phyloP scores from a whole-genome alignment of 2,888 invertebrate genomes.

The Trichogramma evanescens region DNA sequence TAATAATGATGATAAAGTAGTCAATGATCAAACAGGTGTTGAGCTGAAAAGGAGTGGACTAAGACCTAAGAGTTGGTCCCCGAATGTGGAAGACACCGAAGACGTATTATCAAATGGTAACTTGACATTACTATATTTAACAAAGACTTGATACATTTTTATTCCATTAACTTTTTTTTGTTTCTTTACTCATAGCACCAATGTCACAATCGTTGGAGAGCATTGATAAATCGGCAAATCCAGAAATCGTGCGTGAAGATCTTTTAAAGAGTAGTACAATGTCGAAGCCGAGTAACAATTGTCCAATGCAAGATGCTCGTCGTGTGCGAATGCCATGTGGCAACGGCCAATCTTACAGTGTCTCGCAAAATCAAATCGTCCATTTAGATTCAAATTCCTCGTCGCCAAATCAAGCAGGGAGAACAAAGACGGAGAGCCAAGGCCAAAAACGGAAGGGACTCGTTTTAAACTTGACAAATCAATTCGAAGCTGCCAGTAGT shows the following conservation, averaged over 20 bases:
- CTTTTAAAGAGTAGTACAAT: constrained; percentile 36
- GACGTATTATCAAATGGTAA: constrained; percentile 51
- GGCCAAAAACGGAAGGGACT: constrained; percentile 48
- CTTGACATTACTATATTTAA: background rate
- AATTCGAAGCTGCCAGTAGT: constrained; percentile 50
- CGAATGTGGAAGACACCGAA: constrained; percentile 59
- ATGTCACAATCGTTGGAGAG: constrained; percentile 65
- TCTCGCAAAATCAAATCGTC: constrained; percentile 84
- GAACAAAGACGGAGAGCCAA: constrained; percentile 55
- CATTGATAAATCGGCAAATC: constrained; percentile 46
- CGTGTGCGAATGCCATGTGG: constrained; percentile 80
- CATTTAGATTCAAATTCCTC: constrained; percentile 50
- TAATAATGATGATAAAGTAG: constrained; percentile 26
- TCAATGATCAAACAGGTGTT: constrained; percentile 30
- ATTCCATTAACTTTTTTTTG: background rate
- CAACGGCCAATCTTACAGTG: constrained; percentile 80
- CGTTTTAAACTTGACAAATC: constrained; percentile 53
- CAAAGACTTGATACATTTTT: background rate
- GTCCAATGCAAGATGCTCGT: constrained; percentile 56
- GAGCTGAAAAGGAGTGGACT: constrained; percentile 39
- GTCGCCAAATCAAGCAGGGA: background rate
- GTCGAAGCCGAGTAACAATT: background rate
- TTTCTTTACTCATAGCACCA: constrained; percentile 43
- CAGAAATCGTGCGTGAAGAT: constrained; percentile 42
- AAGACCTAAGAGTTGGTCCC: constrained; percentile 69